Evolutionary conservation across 2,888 invertebrate genomes (phyloP), one percentile per base, ranked within the genome.

Genomic region (Eristalis intricaria): DNA sequence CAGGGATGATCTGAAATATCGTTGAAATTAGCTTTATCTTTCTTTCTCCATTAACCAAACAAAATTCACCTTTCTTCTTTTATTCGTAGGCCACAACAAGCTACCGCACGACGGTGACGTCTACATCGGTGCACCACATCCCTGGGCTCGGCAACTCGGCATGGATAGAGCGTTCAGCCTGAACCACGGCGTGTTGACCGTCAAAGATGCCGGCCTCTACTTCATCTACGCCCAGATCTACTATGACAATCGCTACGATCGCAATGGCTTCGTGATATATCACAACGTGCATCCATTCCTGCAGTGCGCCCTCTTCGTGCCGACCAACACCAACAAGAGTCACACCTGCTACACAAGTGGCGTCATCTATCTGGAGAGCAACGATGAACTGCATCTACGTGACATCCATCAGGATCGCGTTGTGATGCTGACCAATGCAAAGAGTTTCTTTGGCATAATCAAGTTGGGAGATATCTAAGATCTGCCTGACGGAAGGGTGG

Each of bases 371-470:
- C 92, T 96, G 10, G 93, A 93, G 61, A 94, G 94, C 35, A 95
- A 95, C 15, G 97, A 97, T 90, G 94, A 93, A 23, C 93, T 97
- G 15, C 95, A 95, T 5, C 92, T 97, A 13, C 94, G 95, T 73
- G 97, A 97, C 90, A 94, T 97, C 1, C 92, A 92, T 77, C 90
- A 87, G n/a, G 91, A 92, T 89, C 92, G 91, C 13, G 89, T 87
- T 71, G 91, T 90, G 2, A 90, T 91, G 69, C 85, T 92, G 2
- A 95, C 95, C 19, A 95, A 95, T 15, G 96, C 96, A 89, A 97
- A 97, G 91, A 97, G 97, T 90, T 97, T 97, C 94, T 97, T 97
- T 89, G 97, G 97, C 43, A 94, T 96, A n/a, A 94, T 96, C 73
- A 96, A 96, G 92, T 93, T 96, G n/a, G 95, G 95, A 19, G 95